phyloP scores from a whole-genome alignment of 2,888 invertebrate genomes.

The Sarcophaga carnaria region DNA sequence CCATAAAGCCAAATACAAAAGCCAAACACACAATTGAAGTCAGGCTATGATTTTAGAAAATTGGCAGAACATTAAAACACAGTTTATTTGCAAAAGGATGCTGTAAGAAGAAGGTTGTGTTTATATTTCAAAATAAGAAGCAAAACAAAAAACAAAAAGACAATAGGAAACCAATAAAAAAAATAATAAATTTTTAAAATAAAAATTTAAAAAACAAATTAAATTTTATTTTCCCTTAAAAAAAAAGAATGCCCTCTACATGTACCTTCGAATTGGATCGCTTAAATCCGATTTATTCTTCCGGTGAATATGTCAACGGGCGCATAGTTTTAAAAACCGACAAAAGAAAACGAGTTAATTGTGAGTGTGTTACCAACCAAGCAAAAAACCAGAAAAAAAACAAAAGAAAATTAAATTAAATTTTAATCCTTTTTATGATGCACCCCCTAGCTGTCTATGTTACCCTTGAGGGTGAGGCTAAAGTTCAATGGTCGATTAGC shows the following conservation, averaged over 20 bases:
- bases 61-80: constrained; percentile 53
- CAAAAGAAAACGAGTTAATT: constrained; percentile 78
- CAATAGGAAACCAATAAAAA: neutral
- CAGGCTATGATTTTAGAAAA: constrained; percentile 21
- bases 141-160: neutral
- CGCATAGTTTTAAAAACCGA: constrained; percentile 77
- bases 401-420: neutral
- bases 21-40: constrained; percentile 35
- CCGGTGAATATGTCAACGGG: constrained; percentile 78
- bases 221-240: neutral
- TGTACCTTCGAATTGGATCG: constrained; percentile 79
- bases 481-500: constrained; percentile 79
- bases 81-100: constrained; percentile 64
- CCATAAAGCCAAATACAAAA: constrained; percentile 18
- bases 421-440: neutral
- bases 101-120: constrained; percentile 63
- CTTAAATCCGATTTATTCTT: constrained; percentile 76
- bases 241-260: constrained; percentile 76
- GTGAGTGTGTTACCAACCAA: constrained; percentile 64
- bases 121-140: constrained; percentile 24
- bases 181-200: constrained; percentile 5
- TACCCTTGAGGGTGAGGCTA: constrained; percentile 78
- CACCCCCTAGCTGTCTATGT: constrained; percentile 75
- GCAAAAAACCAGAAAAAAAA: neutral
- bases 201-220: neutral